Conservation (phyloP, 1,140 invertebrate genomes). For the Paramacrobiotus metropolitanus region DNA sequence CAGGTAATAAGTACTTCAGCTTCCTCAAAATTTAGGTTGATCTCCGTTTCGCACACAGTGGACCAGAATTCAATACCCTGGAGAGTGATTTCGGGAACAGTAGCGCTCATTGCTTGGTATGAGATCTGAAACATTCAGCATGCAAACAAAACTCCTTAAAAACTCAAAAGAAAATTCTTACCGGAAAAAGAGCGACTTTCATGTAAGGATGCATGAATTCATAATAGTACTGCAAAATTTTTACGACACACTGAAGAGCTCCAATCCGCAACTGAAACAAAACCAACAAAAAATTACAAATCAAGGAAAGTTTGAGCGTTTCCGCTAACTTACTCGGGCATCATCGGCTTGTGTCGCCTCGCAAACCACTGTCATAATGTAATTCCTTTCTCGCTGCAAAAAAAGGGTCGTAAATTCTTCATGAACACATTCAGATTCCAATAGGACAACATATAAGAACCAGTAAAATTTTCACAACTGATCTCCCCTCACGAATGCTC, state of each 20-base stretch:
- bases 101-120: constrained; percentile 90
- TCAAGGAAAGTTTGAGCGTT: constrained; percentile 3
- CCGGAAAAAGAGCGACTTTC: constrained; percentile 85
- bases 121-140: constrained; percentile 44
- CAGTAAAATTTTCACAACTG: constrained; percentile 5
- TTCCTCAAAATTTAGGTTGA: constrained; percentile 80
- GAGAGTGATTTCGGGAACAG: constrained; percentile 76
- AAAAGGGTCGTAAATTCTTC: too few species aligned
- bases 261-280: constrained; percentile 40
- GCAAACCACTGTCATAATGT: constrained; percentile 79
- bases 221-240: constrained; percentile 96
- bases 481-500: not conserved
- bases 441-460: constrained; percentile 8
- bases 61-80: constrained; percentile 99
- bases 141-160: not conserved
- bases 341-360: constrained; percentile 44
- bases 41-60: constrained; percentile 96
- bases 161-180: constrained; percentile 22
- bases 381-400: constrained; percentile 68
- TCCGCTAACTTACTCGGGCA: constrained; percentile 38
- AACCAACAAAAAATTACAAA: constrained; percentile 8
- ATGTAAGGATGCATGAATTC: constrained; percentile 98
- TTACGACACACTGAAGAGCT: constrained; percentile 89
- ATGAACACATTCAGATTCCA: too few species aligned
- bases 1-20: constrained; percentile 34